phyloP scores from a whole-genome alignment of 1,140 invertebrate species.

The Brachionus plicatilis region DNA sequence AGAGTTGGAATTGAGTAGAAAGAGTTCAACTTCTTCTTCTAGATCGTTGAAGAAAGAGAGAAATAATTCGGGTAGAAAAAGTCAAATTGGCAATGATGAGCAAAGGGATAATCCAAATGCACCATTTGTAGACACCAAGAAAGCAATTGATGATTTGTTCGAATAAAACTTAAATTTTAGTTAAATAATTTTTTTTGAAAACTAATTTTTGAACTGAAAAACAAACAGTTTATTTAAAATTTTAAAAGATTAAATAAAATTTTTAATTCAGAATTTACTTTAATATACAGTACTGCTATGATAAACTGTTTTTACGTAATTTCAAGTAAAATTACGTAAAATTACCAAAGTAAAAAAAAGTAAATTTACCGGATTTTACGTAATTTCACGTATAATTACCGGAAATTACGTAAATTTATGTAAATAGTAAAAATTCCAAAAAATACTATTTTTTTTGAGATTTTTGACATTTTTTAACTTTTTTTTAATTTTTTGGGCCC shows the following conservation, averaged over 20 bases:
- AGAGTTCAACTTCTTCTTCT: background rate
- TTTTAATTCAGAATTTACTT: background rate
- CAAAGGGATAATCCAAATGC: background rate
- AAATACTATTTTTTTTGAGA: too few species aligned
- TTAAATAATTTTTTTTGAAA: background rate
- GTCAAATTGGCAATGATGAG: background rate
- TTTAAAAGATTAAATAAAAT: background rate
- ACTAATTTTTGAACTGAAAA: background rate
- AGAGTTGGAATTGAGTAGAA: background rate
- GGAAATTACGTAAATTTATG: too few species aligned
- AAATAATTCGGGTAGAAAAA: background rate
- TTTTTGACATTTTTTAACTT: too few species aligned
- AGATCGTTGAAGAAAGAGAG: background rate
- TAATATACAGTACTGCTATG: too few species aligned
- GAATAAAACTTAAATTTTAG: background rate
- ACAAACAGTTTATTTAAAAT: background rate
- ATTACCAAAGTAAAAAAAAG: too few species aligned
- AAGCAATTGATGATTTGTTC: slow-evolving; percentile 18
- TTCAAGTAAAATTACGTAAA: too few species aligned
- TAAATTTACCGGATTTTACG: too few species aligned
- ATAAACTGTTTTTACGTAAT: too few species aligned
- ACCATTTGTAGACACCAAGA: background rate
- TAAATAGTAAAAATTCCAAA: too few species aligned
- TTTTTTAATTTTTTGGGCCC: too few species aligned
- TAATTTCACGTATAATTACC: too few species aligned